Evolutionary conservation across 2,888 invertebrate species (phyloP), one percentile per base, ranked within the genome.

Genomic region (Steinernema scapterisci): DNA sequence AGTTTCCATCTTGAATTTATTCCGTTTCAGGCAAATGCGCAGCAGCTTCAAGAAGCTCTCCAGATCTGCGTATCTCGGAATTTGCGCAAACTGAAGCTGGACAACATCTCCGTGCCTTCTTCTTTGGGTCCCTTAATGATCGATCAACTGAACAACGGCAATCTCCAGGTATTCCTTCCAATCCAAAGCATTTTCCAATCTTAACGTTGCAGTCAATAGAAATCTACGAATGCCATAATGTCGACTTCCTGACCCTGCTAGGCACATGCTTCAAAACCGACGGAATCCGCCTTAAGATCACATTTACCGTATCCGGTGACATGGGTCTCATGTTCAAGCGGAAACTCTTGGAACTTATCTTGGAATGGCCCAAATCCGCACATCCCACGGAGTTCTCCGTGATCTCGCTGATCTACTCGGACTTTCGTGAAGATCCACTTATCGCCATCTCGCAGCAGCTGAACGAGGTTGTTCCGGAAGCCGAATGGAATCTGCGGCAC

Each of bases 271-370:
- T 54, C 54, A 54, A 54, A 21, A 54, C 54, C 13, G 54, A 54
- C 25, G 54, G 54, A 19, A 54, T 54, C 21, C 54, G 54, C 25
- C 21, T 54, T 6, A 54, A 54, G 54, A 54, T 54, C 25, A 54
- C 54, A 21, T 54, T 54, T 21, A 54, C 54, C 21, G 54, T 54
- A 5, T 54, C 54, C 25, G 54, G 54, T 3, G 54, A 54, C 54
- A 54, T 54, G 23, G 54, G 54, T 5, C 21, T 54, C 13, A 54
- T 25, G 25, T 19, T 54, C 23, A 54, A 54, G 54, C 23, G 23
- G 19, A 25, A 19, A 21, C 54, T 54, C 3, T 13, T 54, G 23
- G 54, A 54, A 23, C 25, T 54, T 5, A 54, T 54, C 25, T 23
- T 54, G 2, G 54, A 3, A 54, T 54, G 54, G 54, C 54, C 54